phyloP scores from a whole-genome alignment of 2,888 invertebrate species.

The Stegana nigrithorax region DNA sequence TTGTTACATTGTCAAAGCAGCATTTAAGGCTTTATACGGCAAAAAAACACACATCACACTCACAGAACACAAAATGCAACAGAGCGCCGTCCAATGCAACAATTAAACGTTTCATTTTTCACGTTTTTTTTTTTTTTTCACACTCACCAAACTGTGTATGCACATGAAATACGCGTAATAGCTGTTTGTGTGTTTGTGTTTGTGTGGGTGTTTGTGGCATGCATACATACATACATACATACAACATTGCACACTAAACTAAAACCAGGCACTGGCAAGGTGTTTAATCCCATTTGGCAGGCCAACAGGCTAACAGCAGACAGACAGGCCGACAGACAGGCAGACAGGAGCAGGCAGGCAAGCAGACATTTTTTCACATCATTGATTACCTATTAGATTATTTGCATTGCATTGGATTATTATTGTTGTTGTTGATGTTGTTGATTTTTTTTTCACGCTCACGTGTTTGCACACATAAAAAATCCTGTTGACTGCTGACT shows the following conservation, averaged over 20 bases:
- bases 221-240: not conserved
- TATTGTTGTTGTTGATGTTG: not conserved
- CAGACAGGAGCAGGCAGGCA: too few species aligned
- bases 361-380: constrained; percentile 62
- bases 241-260: constrained; percentile 18
- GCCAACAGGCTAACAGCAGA: too few species aligned
- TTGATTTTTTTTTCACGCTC: constrained; percentile 22
- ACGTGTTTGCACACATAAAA: not conserved
- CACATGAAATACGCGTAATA: too few species aligned
- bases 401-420: constrained; percentile 17
- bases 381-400: constrained; percentile 64
- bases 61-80: too few species aligned
- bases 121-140: not conserved
- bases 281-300: constrained; percentile 57
- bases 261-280: too few species aligned
- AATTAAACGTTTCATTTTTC: constrained; percentile 39
- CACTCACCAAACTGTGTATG: too few species aligned
- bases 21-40: constrained; percentile 50
- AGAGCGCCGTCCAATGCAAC: too few species aligned
- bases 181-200: too few species aligned
- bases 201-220: too few species aligned
- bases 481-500: not conserved
- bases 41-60: constrained; percentile 32
- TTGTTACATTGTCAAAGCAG: constrained; percentile 60
- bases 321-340: too few species aligned